A percentile compares a stretch with the other conserved stretches of the same genome.
Evolutionary conservation across 2,113 vertebrate genomes (phyloP).

Genomic region (Hydrochoerus hydrochaeris): DNA sequence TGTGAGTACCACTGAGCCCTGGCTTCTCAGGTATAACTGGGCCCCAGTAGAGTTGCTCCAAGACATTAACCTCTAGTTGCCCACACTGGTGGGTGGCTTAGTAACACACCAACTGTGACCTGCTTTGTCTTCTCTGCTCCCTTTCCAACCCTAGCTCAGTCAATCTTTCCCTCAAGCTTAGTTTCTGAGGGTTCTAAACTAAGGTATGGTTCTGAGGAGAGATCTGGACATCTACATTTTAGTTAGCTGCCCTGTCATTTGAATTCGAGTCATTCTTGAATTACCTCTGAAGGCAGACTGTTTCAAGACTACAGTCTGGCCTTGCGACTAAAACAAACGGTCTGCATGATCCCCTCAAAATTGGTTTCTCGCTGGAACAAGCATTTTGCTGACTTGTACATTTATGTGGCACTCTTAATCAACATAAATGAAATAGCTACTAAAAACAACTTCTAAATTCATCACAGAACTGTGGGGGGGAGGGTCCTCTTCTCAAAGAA

Average conservation of each 20-base stretch:
- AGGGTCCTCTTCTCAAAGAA: background rate
- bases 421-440: background rate
- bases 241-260: background rate
- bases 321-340: background rate
- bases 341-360: background rate
- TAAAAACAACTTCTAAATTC: background rate
- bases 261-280: background rate
- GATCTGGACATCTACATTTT: background rate
- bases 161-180: background rate
- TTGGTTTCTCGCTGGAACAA: background rate
- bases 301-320: background rate
- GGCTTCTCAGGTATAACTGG: rapidly evolving
- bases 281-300: background rate
- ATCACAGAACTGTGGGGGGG: too few relatives aligned
- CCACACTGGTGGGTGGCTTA: background rate
- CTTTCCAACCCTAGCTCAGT: background rate
- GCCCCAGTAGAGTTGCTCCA: too few relatives aligned
- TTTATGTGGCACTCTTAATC: background rate
- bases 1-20: background rate
- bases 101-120: too few relatives aligned
- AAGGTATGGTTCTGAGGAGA: background rate
- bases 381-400: background rate
- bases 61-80: background rate
- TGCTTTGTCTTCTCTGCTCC: background rate
- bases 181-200: background rate